Percentiles rank a stretch among this genome's conserved stretches.
Conservation (phyloP, 1,140 invertebrate species). For the Chlorops oryzae region DNA sequence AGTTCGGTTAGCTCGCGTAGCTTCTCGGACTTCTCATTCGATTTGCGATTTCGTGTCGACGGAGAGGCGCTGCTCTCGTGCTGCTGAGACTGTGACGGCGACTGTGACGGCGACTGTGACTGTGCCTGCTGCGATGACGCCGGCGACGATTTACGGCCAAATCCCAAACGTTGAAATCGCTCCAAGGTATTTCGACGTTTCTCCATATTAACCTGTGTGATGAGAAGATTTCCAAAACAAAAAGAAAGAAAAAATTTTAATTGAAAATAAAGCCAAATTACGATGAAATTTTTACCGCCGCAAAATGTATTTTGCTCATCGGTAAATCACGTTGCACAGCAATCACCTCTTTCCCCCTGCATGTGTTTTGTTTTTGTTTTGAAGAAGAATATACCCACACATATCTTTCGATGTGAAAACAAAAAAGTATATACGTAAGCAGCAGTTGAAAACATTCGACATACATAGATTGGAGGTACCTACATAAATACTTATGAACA, state of each 20-base stretch:
- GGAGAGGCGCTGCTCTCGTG: constrained; percentile 37
- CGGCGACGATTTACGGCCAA: constrained; percentile 54
- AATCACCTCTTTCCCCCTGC: too few species aligned
- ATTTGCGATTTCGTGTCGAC: constrained; percentile 29
- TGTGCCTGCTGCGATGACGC: constrained; percentile 44
- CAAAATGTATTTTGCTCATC: too few species aligned
- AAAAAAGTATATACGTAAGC: too few species aligned
- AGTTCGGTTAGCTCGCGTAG: constrained; percentile 71
- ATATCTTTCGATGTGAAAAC: too few species aligned
- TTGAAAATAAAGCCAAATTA: constrained; percentile 9
- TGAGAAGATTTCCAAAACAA: constrained; percentile 11
- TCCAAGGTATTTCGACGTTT: constrained; percentile 61
- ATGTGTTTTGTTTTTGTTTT: too few species aligned
- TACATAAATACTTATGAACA: too few species aligned
- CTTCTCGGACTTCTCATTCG: constrained; percentile 56
- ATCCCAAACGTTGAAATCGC: constrained; percentile 67
- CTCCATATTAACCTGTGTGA: constrained; percentile 35
- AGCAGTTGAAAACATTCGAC: too few species aligned
- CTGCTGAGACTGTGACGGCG: constrained; percentile 1
- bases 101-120: constrained; percentile 6
- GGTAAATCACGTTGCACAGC: too few species aligned
- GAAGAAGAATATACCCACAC: too few species aligned
- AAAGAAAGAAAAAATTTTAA: constrained; percentile 15
- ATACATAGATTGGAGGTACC: too few species aligned
- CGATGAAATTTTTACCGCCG: background rate